Evolutionary conservation across 2,888 invertebrate species (phyloP).

Genomic region (Nebria brevicollis): DNA sequence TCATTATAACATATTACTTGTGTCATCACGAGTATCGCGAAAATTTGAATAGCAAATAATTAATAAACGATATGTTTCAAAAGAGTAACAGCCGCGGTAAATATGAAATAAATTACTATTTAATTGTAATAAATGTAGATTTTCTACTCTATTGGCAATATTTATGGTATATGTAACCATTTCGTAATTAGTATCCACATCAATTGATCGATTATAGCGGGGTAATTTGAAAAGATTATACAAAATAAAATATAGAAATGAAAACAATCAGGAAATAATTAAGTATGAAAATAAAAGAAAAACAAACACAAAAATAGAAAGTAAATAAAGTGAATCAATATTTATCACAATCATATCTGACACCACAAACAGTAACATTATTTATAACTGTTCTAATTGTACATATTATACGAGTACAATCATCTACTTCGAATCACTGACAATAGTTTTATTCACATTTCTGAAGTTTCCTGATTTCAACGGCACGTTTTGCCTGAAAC

Average conservation of each 20-base stretch:
- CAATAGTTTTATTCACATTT: neutral
- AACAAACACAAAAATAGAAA: neutral
- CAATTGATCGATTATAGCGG: neutral
- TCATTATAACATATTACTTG: too few relatives aligned
- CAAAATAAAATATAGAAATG: neutral
- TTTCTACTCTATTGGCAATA: too few relatives aligned
- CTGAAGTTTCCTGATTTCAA: neutral
- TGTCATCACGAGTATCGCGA: too few relatives aligned
- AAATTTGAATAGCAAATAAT: too few relatives aligned
- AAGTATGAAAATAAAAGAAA: neutral
- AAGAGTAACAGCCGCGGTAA: too few relatives aligned
- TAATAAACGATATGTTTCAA: too few relatives aligned
- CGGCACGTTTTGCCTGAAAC: neutral
- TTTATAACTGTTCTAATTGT: neutral
- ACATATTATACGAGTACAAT: neutral
- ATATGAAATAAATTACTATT: too few relatives aligned
- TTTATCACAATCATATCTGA: constrained; percentile 1
- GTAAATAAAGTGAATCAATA: neutral
- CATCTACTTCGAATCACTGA: neutral
- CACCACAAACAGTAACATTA: constrained; percentile 1
- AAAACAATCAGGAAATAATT: neutral
- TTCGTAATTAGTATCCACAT: too few relatives aligned
- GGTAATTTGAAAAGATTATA: neutral
- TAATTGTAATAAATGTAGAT: too few relatives aligned
- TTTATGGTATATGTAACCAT: too few relatives aligned